A percentile compares a stretch with the other conserved stretches of the same genome.
Conservation (phyloP, 2,888 invertebrate genomes). For the Ashinkailepas kermadecensis region DNA sequence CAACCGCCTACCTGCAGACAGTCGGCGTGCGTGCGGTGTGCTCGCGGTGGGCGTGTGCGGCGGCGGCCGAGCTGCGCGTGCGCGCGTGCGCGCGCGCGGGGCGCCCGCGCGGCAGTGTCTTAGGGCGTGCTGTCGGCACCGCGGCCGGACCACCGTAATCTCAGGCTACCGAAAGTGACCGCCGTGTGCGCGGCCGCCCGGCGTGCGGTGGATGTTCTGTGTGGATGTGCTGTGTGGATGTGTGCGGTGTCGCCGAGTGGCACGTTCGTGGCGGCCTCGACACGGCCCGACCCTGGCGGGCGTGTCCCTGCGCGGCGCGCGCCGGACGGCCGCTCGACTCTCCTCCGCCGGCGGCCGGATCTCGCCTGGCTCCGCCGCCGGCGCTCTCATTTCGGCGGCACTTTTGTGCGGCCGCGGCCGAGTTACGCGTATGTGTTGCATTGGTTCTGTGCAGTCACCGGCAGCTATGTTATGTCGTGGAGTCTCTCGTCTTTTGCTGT, state of each 20-base stretch:
- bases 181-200: no score
- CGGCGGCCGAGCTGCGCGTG: no score
- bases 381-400: no score
- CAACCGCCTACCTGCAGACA: not conserved
- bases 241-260: no score
- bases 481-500: not conserved
- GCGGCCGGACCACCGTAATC: not conserved
- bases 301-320: no score
- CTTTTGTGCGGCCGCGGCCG: not conserved
- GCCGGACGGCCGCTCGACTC: no score
- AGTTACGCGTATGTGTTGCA: not conserved
- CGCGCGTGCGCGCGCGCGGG: not conserved
- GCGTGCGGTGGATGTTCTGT: no score
- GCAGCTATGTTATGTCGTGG: constrained; percentile 8
- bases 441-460: not conserved
- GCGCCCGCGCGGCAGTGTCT: constrained; percentile 18
- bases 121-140: not conserved
- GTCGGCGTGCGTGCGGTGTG: not conserved
- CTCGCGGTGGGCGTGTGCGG: not conserved
- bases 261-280: no score
- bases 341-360: no score
- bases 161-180: constrained; percentile 16
- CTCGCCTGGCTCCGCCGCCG: no score
- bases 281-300: no score
- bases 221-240: not conserved